Conservation (phyloP, 2,113 vertebrate genomes). For the Vidua macroura region DNA sequence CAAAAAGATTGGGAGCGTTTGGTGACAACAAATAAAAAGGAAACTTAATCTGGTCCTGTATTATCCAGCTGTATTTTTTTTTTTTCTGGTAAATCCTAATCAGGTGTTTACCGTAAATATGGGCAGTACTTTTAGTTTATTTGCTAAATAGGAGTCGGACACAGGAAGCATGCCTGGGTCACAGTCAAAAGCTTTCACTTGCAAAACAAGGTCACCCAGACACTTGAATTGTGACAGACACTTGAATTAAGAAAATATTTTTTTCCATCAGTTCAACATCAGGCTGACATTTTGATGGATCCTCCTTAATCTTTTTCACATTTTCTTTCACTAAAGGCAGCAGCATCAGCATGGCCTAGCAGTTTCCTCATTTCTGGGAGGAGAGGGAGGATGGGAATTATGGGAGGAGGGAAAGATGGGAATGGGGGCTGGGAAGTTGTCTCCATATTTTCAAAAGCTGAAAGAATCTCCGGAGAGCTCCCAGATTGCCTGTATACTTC, state of each 20-base stretch:
- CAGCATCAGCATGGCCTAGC: constrained; percentile 21
- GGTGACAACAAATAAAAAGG: constrained; percentile 73
- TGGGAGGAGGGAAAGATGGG: background rate
- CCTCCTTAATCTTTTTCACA: constrained; percentile 66
- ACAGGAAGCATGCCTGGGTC: constrained; percentile 62
- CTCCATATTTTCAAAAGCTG: constrained; percentile 67
- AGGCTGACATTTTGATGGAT: constrained; percentile 54
- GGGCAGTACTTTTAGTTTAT: constrained; percentile 84
- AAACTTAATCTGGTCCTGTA: constrained; percentile 60
- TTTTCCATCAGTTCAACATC: constrained; percentile 15
- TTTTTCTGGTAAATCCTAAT: constrained; percentile 57
- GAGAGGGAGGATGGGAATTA: background rate
- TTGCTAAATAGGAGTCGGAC: constrained; percentile 88
- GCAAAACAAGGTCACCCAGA: constrained; percentile 72
- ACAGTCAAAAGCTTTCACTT: constrained; percentile 43
- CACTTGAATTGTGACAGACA: background rate
- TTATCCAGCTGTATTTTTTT: constrained; percentile 56
- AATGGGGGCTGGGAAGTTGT: constrained; percentile 41
- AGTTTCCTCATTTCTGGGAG: constrained; percentile 36
- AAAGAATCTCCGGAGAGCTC: constrained; percentile 70
- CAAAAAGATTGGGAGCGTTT: constrained; percentile 46
- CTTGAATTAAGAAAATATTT: background rate
- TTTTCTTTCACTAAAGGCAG: constrained; percentile 48
- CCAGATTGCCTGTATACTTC: constrained; percentile 69
- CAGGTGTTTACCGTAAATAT: constrained; percentile 82